Evolutionary conservation across 2,113 vertebrate genomes (phyloP).

Genomic region (Stigmatopora nigra): DNA sequence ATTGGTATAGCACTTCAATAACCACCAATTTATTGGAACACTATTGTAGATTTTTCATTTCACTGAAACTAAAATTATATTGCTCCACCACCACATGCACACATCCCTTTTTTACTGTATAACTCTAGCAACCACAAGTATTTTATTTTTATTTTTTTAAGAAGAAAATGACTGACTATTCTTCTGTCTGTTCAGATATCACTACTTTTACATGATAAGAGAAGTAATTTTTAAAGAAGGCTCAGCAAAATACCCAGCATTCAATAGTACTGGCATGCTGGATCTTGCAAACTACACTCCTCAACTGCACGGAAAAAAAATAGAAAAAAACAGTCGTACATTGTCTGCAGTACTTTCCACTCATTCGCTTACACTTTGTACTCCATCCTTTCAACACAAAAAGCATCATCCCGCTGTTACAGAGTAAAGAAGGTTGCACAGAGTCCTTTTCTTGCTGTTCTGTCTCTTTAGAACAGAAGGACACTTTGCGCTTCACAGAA

Average conservation of each 20-base stretch:
- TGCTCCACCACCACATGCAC: too few species aligned
- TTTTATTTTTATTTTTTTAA: too few species aligned
- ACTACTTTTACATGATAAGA: neutral
- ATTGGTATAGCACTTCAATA: too few species aligned
- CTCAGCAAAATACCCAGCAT: neutral
- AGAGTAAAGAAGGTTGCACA: constrained; percentile 5
- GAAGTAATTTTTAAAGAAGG: neutral
- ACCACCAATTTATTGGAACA: too few species aligned
- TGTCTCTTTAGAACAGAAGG: constrained; percentile 8
- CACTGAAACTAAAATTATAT: too few species aligned
- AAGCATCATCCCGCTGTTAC: neutral
- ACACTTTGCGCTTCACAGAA: neutral
- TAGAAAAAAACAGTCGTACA: neutral
- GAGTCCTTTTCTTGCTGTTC: constrained; percentile 5
- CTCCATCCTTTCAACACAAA: constrained; percentile 8
- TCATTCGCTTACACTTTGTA: neutral
- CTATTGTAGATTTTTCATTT: neutral
- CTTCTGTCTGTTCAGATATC: neutral
- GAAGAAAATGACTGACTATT: neutral
- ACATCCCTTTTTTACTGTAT: too few species aligned
- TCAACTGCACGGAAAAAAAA: neutral
- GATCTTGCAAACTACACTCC: neutral
- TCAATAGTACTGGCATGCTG: neutral
- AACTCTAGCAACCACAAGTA: too few species aligned
- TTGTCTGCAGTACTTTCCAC: neutral